Base-by-base conservation (phyloP, 2,888 invertebrate genomes). In the Psylliodes chrysocephalus region DNA sequence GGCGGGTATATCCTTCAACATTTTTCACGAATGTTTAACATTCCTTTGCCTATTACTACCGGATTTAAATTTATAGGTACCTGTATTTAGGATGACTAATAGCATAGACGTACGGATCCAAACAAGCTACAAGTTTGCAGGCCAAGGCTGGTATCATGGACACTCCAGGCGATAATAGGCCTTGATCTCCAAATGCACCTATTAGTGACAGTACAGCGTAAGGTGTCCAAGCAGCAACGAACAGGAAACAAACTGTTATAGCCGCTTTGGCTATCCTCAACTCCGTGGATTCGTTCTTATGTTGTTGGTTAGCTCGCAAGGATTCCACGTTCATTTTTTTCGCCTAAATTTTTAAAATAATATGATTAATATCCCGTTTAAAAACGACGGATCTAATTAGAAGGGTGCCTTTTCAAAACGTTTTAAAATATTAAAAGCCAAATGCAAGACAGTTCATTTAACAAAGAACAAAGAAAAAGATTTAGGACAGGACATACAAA, bases 311-410 rank as follows among this genome's bases (percentile, higher is more conserved):
- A 67, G 87, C 86, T 51, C 93, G 86, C 25, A 94, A 82, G 1
- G 94, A 94, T 75, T 94, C 93, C 0, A 94, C 93, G 77, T 94
- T 94, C 94, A 94, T 95, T 82, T 94, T 94, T 77, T 93, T 94
- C 0, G 94, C 94, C 86, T 90, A 30, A 19, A 49, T 12, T 22
- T 2, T n/a, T n/a, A n/a, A n/a, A n/a, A n/a, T n/a, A n/a, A n/a
- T n/a, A n/a, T n/a, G n/a, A n/a, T n/a, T n/a, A n/a, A n/a, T n/a
- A n/a, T n/a, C n/a, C n/a, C n/a, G n/a, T n/a, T n/a, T n/a, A n/a
- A n/a, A n/a, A n/a, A n/a, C n/a, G n/a, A n/a, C n/a, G n/a, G n/a
- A n/a, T n/a, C n/a, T n/a, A n/a, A n/a, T n/a, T n/a, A n/a, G n/a
- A n/a, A n/a, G n/a, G n/a, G n/a, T n/a, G n/a, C n/a, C n/a, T n/a